phyloP scores from a whole-genome alignment of 2,888 invertebrate species.

The Brenthis daphne region DNA sequence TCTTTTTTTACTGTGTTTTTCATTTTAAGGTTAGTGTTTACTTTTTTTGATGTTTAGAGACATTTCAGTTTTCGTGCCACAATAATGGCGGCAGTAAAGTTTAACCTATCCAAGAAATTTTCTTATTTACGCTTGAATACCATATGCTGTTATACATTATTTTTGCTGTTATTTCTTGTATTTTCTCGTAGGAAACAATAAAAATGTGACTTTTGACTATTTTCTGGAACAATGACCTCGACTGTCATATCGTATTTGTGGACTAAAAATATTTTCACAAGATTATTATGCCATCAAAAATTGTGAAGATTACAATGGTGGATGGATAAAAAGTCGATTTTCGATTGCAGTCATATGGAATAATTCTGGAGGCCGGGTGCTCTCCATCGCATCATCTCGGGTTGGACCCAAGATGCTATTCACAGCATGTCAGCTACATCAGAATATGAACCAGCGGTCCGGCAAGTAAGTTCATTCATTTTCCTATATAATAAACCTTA shows the following conservation, averaged over 20 bases:
- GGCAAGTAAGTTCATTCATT: constrained; percentile 68
- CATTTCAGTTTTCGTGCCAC: constrained; percentile 79
- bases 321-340: constrained; percentile 72
- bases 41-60: constrained; percentile 79
- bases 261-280: constrained; percentile 76
- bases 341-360: constrained; percentile 79
- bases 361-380: constrained; percentile 74
- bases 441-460: constrained; percentile 79
- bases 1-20: constrained; percentile 44
- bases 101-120: constrained; percentile 76
- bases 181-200: constrained; percentile 65
- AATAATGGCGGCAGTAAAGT: constrained; percentile 81
- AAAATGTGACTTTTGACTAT: constrained; percentile 65
- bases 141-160: constrained; percentile 46
- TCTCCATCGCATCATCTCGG: constrained; percentile 78
- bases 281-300: constrained; percentile 65
- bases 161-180: constrained; percentile 61
- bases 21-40: constrained; percentile 71
- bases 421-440: constrained; percentile 80
- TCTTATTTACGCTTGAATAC: constrained; percentile 52
- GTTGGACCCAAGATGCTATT: constrained; percentile 81
- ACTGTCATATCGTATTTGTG: constrained; percentile 72
- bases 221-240: constrained; percentile 79
- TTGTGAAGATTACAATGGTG: constrained; percentile 62
- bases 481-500: constrained; percentile 19